Base-by-base conservation (phyloP, 2,888 invertebrate genomes). In the Eucriotettix oculatus region DNA sequence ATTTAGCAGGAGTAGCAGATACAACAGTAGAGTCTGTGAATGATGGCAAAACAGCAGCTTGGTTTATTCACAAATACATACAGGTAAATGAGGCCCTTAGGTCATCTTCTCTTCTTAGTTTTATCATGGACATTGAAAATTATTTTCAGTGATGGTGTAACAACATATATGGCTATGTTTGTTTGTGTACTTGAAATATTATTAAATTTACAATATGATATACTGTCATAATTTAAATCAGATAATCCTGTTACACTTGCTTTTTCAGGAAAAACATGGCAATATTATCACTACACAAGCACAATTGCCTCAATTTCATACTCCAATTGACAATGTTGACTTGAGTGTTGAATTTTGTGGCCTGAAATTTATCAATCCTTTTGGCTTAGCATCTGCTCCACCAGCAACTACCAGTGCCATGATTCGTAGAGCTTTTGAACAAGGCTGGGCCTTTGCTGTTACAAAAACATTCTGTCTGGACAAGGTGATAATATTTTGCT, bases 11-110 rank as follows among this genome's bases (percentile, higher is more conserved):
- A 0, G 81, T 90, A 48, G 90, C 97, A 0, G 94, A 97, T 74
- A 99, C 98, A 0, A 98, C 98, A 0, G 98, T 99, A 0, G 99
- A 99, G 74, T 89, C 96, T 0, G 96, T 95, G 0, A 99, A 99
- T 71, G 99, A 99, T 74, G 99, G 99, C 43, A 99, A 99, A 77
- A 90, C 87, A 0, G 96, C 96, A 0, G 91, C 96, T 5, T 97
- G 95, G 96, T 81, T 81, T 68, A 95, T 99, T 69, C 98, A 99
- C 72, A 87, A 87, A 66, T 86, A 87, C 69, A 76, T 98, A 65
- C 93, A 97, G 80, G 90, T 89, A 62, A 42, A 29, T 29, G 29
- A 5, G 7, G 29, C 7, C 29, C 29, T 29, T 7, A 29, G 7
- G 29, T 29, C 7, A 7, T 29, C 7, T 29, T 29, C 29, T 29